These are phyloP conservation scores for Dipodomys merriami DNA, from an alignment of 2,113 vertebrate species.

Conservation along the genomic window DNA sequence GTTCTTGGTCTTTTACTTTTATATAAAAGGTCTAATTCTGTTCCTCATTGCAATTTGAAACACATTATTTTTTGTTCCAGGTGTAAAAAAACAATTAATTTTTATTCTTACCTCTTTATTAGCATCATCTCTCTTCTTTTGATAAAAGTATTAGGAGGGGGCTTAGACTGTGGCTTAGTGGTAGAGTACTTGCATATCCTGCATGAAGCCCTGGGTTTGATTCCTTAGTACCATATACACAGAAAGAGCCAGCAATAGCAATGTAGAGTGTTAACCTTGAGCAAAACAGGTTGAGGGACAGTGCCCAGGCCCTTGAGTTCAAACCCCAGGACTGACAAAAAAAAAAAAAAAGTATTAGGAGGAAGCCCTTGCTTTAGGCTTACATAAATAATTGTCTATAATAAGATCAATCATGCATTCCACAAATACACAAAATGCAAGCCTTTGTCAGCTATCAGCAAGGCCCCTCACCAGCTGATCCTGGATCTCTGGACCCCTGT, in stretches of 20 bases:
- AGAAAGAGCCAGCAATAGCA: too few relatives aligned
- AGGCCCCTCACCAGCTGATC: not conserved
- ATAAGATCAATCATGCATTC: constrained; percentile 10
- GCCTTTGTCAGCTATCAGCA: not conserved
- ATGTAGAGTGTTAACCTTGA: too few relatives aligned
- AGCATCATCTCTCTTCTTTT: not conserved
- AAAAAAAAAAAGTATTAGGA: not conserved
- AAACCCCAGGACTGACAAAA: too few relatives aligned
- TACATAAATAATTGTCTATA: not conserved
- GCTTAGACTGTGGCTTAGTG: too few relatives aligned
- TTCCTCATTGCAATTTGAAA: not conserved
- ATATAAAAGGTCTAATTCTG: not conserved
- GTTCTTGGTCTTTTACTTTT: constrained; percentile 34
- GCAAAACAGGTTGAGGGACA: too few relatives aligned
- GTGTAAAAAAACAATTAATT: not conserved
- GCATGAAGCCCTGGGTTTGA: too few relatives aligned
- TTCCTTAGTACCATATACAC: too few relatives aligned
- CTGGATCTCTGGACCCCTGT: not conserved
- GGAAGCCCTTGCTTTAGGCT: not conserved
- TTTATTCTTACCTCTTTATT: not conserved
- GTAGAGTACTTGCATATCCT: too few relatives aligned
- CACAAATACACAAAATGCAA: not conserved
- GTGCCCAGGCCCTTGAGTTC: too few relatives aligned
- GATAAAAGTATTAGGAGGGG: not conserved
- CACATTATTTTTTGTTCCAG: not conserved